These are phyloP conservation scores for Mythimna vitellina DNA, from an alignment of 2,888 invertebrate species.

Conservation along the genomic window DNA sequence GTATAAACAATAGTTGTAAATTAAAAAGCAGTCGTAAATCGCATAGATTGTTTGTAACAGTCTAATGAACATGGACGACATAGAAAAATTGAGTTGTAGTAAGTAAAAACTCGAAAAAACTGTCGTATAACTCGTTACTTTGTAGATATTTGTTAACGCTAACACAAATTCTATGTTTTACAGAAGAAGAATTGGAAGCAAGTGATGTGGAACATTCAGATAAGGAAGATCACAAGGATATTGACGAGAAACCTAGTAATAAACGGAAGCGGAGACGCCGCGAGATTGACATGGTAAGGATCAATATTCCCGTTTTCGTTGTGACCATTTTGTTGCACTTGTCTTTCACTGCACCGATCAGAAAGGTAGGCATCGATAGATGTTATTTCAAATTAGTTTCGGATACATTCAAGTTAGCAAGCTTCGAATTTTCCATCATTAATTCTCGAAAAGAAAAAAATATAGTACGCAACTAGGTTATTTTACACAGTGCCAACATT, in stretches of 20 bases:
- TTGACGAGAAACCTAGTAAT: conserved; percentile 80
- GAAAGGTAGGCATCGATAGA: not conserved
- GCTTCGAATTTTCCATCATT: not conserved
- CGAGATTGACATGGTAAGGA: conserved; percentile 84
- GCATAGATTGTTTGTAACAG: conserved; percentile 4
- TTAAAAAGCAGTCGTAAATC: conserved; percentile 8
- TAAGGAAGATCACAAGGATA: conserved; percentile 82
- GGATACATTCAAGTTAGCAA: not conserved
- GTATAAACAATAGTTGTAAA: not conserved
- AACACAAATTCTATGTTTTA: conserved; percentile 52
- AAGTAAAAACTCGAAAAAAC: conserved; percentile 66
- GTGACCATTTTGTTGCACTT: conserved; percentile 28
- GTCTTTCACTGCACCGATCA: conserved; percentile 3
- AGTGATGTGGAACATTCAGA: conserved; percentile 87
- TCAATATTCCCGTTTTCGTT: conserved; percentile 33
- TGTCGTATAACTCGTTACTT: not conserved
- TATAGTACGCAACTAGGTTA: not conserved
- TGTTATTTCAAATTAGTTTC: conserved; percentile 5
- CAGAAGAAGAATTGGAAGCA: conserved; percentile 85
- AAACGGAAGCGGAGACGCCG: conserved; percentile 85
- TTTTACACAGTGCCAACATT: not conserved
- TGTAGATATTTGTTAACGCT: conserved; percentile 22
- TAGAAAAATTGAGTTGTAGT: conserved; percentile 87
- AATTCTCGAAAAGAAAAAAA: not conserved
- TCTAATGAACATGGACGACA: conserved; percentile 76